Evolutionary conservation across 2,888 invertebrate species (phyloP).

Genomic region (Bombylius major): DNA sequence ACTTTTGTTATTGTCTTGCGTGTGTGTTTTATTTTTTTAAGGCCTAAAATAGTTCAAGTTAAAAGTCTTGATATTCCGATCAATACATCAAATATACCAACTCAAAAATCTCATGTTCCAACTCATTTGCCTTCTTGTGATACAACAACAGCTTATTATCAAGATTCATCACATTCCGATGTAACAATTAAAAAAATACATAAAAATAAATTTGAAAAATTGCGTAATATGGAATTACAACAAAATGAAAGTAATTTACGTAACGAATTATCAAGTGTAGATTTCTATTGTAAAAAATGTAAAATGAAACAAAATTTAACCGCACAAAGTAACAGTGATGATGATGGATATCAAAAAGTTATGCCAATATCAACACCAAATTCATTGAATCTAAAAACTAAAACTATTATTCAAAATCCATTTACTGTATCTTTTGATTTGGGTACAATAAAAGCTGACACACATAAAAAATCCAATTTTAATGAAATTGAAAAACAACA

Average conservation of each 20-base stretch:
- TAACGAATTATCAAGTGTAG: constrained; percentile 36
- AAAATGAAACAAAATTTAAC: constrained; percentile 2
- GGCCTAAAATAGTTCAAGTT: constrained; percentile 4
- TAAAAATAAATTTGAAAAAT: no score
- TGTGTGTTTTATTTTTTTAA: neutral
- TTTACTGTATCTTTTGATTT: no score
- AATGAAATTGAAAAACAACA: no score
- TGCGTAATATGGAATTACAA: no score
- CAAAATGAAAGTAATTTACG: constrained; percentile 19
- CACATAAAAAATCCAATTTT: no score
- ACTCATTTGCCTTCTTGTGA: neutral
- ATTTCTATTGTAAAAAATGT: constrained; percentile 20
- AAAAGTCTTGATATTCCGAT: neutral
- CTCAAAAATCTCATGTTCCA: constrained; percentile 14
- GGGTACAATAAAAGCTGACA: no score
- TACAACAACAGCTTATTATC: no score
- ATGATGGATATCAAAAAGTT: neutral
- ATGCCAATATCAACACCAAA: neutral
- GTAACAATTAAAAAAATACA: no score
- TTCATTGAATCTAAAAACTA: no score
- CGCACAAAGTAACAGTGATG: neutral
- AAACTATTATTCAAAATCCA: no score
- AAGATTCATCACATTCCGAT: no score
- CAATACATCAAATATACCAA: neutral
- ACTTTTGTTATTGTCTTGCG: no score